A percentile compares a stretch with the other conserved stretches of the same genome.
These are phyloP conservation scores for Gymnogyps californianus DNA, from an alignment of 2,113 vertebrate genomes.

Conservation along the genomic window DNA sequence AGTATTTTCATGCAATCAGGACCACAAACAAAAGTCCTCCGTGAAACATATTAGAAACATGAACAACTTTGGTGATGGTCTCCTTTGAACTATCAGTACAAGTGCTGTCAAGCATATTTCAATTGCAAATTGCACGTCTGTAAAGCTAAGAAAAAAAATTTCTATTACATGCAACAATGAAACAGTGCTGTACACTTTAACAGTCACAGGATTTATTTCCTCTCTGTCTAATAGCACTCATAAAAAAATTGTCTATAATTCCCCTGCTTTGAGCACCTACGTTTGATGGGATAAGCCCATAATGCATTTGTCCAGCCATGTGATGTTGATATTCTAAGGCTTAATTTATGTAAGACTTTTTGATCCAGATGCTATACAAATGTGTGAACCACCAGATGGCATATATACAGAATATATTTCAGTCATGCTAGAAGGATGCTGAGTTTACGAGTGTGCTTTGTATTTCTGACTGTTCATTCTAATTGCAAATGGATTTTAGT, in stretches of 20 bases:
- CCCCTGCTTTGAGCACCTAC: neutral
- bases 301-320: neutral
- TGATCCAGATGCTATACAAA: neutral
- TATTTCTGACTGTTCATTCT: neutral
- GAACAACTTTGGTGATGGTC: neutral
- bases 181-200: neutral
- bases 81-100: neutral
- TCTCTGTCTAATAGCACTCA: neutral
- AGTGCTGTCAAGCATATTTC: neutral
- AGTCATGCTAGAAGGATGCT: neutral
- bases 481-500: neutral
- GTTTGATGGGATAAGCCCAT: neutral
- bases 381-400: neutral
- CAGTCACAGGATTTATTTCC: neutral
- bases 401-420: neutral
- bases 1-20: neutral
- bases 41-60: neutral
- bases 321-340: neutral
- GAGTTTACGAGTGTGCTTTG: neutral
- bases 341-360: neutral
- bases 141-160: neutral
- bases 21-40: neutral
- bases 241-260: neutral
- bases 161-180: neutral
- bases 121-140: neutral